These are phyloP conservation scores for Stenodera caucasica DNA, from an alignment of 2,888 invertebrate genomes.

Conservation along the genomic window DNA sequence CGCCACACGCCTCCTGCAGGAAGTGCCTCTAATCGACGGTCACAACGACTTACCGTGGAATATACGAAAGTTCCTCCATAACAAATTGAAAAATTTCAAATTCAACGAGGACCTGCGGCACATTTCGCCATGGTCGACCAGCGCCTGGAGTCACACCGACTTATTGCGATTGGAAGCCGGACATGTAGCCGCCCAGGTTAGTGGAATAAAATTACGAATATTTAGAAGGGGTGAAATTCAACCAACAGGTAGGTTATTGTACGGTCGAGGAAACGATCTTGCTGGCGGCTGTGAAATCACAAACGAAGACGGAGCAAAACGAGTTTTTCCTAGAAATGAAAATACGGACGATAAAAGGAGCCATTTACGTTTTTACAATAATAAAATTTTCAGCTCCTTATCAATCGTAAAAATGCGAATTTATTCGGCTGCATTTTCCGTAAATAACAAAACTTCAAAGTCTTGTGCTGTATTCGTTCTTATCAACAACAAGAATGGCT, in stretches of 20 bases:
- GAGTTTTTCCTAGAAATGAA: too few relatives aligned
- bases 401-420: too few relatives aligned
- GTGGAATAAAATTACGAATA: conserved; percentile 30
- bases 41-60: conserved; percentile 93
- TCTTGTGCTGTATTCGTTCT: neutral
- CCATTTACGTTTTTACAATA: too few relatives aligned
- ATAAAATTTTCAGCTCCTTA: too few relatives aligned
- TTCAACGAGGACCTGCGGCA: conserved; percentile 70
- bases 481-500: neutral
- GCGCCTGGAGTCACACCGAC: conserved; percentile 81
- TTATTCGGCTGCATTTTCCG: too few relatives aligned
- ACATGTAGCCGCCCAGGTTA: conserved; percentile 77
- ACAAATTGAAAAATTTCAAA: conserved; percentile 81
- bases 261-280: neutral
- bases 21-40: conserved; percentile 80
- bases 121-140: conserved; percentile 71
- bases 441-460: neutral
- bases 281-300: too few relatives aligned
- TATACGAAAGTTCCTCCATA: conserved; percentile 86
- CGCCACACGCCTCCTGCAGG: conserved; percentile 71
- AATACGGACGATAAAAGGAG: too few relatives aligned
- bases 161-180: conserved; percentile 72
- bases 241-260: neutral
- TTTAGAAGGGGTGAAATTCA: too few relatives aligned
- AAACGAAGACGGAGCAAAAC: too few relatives aligned